Conservation (phyloP, 2,797 vertebrate genomes). For the Zenarchopterus dispar region DNA sequence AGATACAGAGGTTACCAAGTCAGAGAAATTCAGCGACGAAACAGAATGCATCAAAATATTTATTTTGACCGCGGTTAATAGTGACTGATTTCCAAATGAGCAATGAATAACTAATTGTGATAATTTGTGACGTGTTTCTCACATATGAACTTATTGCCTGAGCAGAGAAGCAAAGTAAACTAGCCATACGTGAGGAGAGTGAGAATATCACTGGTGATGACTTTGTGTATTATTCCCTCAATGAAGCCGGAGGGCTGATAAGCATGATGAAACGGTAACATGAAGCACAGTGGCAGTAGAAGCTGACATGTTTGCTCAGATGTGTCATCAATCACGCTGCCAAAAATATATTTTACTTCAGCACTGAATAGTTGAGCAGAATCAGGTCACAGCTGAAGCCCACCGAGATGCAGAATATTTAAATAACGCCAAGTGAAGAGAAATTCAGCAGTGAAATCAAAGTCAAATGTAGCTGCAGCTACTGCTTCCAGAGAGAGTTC, state of each 20-base stretch:
- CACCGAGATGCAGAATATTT: constrained; percentile 34
- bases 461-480: constrained; percentile 18
- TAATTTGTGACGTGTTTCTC: background rate
- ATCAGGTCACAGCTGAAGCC: constrained; percentile 55
- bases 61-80: background rate
- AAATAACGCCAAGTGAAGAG: constrained; percentile 31
- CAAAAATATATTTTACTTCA: constrained; percentile 41
- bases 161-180: background rate
- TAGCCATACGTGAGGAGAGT: background rate
- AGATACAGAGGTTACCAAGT: background rate
- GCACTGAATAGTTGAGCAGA: constrained; percentile 38
- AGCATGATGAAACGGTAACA: constrained; percentile 28
- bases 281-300: constrained; percentile 40
- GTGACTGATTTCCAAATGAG: background rate
- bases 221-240: constrained; percentile 5
- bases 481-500: constrained; percentile 10
- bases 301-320: constrained; percentile 50
- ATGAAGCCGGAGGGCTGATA: constrained; percentile 26
- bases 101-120: constrained; percentile 6
- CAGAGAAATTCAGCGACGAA: constrained; percentile 1
- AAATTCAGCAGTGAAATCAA: constrained; percentile 25
- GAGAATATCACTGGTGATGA: constrained; percentile 5
- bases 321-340: constrained; percentile 57
- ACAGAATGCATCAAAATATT: background rate
- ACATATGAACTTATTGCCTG: no score